phyloP scores from a whole-genome alignment of 1,140 invertebrate genomes.

The Platorchestia sp. region DNA sequence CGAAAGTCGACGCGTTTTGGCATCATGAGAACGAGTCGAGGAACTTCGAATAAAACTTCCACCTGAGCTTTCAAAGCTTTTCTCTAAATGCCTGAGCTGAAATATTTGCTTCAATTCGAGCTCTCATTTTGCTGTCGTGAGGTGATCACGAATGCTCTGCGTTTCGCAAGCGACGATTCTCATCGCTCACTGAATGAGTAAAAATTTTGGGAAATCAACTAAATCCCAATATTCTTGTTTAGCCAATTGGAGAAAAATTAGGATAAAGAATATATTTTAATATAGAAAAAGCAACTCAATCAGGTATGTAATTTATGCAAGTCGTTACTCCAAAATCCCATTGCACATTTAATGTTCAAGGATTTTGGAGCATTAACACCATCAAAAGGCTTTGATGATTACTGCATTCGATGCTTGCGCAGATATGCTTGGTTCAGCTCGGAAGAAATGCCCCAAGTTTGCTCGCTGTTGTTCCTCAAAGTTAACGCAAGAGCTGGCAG shows the following conservation, averaged over 20 bases:
- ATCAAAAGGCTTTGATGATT: neutral
- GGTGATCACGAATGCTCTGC: neutral
- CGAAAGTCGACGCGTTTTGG: too few species aligned
- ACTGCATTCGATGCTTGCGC: neutral
- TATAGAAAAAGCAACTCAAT: neutral
- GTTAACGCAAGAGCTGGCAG: neutral
- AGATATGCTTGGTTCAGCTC: neutral
- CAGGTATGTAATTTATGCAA: neutral
- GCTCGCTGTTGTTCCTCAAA: neutral
- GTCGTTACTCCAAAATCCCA: neutral
- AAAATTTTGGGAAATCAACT: neutral
- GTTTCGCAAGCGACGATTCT: neutral
- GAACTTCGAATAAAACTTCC: neutral
- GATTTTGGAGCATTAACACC: neutral
- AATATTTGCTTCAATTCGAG: neutral
- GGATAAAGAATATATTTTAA: too few species aligned
- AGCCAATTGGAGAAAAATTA: neutral
- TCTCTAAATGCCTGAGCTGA: neutral
- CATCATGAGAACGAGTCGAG: neutral
- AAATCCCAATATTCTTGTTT: neutral
- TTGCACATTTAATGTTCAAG: neutral
- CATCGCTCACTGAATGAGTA: neutral
- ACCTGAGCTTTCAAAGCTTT: neutral
- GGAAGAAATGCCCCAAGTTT: neutral
- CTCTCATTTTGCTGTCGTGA: neutral